phyloP scores from a whole-genome alignment of 2,888 invertebrate species.

The Rugalucina vietnamica region DNA sequence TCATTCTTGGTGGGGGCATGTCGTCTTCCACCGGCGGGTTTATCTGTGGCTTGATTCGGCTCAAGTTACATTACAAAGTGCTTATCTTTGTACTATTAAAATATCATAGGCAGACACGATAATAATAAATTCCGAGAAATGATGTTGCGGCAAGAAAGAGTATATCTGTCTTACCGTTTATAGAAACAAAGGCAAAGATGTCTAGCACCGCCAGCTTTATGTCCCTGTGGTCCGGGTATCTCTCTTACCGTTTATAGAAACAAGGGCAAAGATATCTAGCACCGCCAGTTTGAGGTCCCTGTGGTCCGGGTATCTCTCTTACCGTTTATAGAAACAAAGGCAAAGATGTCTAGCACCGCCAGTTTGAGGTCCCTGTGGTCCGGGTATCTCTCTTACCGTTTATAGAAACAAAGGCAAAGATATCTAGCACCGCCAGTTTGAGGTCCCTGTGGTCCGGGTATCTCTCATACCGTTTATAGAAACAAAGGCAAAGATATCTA shows the following conservation, averaged over 20 bases:
- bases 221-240: constrained; percentile 28
- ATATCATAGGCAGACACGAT: too few species aligned
- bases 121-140: too few species aligned
- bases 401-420: constrained; percentile 50
- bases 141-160: too few species aligned
- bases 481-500: constrained; percentile 52
- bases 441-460: constrained; percentile 35
- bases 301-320: constrained; percentile 27
- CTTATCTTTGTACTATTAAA: too few species aligned
- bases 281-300: constrained; percentile 27
- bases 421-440: constrained; percentile 35
- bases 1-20: too few species aligned
- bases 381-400: constrained; percentile 41
- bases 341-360: constrained; percentile 46
- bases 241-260: constrained; percentile 48
- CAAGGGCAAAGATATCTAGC: constrained; percentile 50
- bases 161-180: constrained; percentile 51
- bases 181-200: constrained; percentile 50
- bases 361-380: constrained; percentile 33
- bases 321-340: constrained; percentile 53
- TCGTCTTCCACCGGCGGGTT: too few species aligned
- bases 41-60: too few species aligned
- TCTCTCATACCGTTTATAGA: constrained; percentile 48
- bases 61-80: too few species aligned
- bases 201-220: constrained; percentile 37